phyloP scores from a whole-genome alignment of 2,113 vertebrate genomes.

The Oreochromis spilurus region DNA sequence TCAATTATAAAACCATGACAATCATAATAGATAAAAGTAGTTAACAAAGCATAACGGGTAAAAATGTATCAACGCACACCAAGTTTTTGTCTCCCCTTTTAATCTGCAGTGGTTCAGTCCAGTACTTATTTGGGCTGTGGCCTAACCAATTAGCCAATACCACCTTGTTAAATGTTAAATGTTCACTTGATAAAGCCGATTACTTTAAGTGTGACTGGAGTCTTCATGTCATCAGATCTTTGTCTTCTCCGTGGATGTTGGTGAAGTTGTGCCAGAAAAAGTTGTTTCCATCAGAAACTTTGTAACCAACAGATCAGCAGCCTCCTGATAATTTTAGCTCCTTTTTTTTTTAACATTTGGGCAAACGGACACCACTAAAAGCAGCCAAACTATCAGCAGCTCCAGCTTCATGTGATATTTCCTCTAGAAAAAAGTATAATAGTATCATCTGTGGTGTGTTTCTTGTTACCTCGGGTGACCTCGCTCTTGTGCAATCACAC shows the following conservation, averaged over 20 bases:
- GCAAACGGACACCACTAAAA: not conserved
- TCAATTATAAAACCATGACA: no score
- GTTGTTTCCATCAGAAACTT: not conserved
- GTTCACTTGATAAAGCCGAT: no score
- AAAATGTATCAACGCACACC: no score
- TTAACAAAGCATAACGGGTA: no score
- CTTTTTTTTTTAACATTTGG: not conserved
- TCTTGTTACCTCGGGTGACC: not conserved
- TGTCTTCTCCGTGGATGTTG: not conserved
- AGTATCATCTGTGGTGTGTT: not conserved
- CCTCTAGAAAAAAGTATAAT: not conserved
- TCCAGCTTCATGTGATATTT: not conserved
- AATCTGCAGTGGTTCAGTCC: no score
- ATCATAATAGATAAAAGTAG: no score
- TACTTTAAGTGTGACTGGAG: no score
- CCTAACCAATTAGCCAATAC: not conserved
- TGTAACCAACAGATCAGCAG: not conserved
- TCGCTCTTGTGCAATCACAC: not conserved
- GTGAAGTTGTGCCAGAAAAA: no score
- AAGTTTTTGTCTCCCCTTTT: no score
- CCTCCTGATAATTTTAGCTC: not conserved
- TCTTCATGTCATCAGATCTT: rapidly evolving
- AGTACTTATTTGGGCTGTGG: no score
- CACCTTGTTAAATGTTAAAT: not conserved
- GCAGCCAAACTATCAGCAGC: not conserved